These are phyloP conservation scores for Drepana arcuata DNA, from an alignment of 1,140 invertebrate genomes.

Conservation along the genomic window DNA sequence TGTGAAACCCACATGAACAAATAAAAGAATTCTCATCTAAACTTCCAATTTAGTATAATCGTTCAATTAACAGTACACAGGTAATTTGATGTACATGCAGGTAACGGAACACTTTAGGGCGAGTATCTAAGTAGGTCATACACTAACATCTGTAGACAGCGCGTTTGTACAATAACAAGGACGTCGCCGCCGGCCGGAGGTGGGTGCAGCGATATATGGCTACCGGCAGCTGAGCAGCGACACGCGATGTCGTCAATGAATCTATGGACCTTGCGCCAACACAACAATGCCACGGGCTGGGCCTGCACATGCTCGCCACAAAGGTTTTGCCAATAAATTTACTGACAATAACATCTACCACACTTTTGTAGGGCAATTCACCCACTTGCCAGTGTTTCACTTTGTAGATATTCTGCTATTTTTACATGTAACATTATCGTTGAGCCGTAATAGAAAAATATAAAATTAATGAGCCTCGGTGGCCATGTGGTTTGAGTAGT, in stretches of 20 bases:
- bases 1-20: no score
- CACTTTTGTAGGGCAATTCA: no score
- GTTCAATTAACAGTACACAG: no score
- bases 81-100: no score
- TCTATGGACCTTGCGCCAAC: conserved; percentile 9
- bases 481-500: no score
- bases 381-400: not conserved
- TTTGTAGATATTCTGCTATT: not conserved
- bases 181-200: conserved; percentile 3
- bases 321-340: conserved; percentile 4
- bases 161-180: no score
- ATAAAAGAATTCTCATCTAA: no score
- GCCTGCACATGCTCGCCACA: not conserved
- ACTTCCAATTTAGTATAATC: no score
- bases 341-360: not conserved
- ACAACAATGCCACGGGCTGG: conserved; percentile 11
- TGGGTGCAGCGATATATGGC: conserved; percentile 12
- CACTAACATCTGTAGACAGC: no score
- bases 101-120: no score
- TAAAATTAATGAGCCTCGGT: not conserved
- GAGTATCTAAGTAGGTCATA: no score
- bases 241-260: conserved; percentile 3
- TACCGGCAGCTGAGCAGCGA: not conserved
- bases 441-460: not conserved
- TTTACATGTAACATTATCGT: not conserved